Evolutionary conservation across 2,888 invertebrate species (phyloP), one percentile per base, ranked within the genome.

Genomic region (Bembecia ichneumoniformis): DNA sequence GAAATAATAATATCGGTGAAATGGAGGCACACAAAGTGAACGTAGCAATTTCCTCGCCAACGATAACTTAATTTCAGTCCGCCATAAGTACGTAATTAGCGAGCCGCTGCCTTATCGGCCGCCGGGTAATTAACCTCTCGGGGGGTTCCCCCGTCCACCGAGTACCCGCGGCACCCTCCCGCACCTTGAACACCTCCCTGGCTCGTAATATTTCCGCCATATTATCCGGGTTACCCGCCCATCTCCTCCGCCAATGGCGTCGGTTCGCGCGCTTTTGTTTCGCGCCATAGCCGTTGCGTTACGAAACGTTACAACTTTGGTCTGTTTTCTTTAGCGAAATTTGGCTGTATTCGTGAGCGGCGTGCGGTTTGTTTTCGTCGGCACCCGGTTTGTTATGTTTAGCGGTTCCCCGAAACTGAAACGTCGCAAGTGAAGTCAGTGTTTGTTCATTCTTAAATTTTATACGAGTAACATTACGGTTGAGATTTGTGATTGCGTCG

Each of bases 51-150:
- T 78, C 74, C 77, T 78, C 74, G 78, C 78, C 80, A 76, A 77
- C 86, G 83, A 87, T 87, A 87, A 87, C 84, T 83, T 87, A 87
- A 86, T 87, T 86, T 84, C 84, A 77, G 84, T 78, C 83, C 78
- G 82, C 86, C 83, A 82, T 87, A 87, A 87, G 87, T 87, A 84
- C 82, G 83, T 87, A 86, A 86, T 87, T 87, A 87, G 87, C 86
- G 83, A 75, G 82, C 86, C 84, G 76, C 46, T 87, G 84, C 84
- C 87, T 87, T 86, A 87, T 87, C 86, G 82, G 82, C 83, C 76
- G 77, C 80, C 68, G 82, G 83, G 86, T 86, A 86, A 87, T 87
- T 87, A 87, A 87, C 87, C 87, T 86, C 77, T 76, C 71, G 56
- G 70, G 73, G 74, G 74, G 68, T 17, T 10, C 44, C 44, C 68